phyloP scores from a whole-genome alignment of 2,888 invertebrate genomes.

The Incurvaria masculella region DNA sequence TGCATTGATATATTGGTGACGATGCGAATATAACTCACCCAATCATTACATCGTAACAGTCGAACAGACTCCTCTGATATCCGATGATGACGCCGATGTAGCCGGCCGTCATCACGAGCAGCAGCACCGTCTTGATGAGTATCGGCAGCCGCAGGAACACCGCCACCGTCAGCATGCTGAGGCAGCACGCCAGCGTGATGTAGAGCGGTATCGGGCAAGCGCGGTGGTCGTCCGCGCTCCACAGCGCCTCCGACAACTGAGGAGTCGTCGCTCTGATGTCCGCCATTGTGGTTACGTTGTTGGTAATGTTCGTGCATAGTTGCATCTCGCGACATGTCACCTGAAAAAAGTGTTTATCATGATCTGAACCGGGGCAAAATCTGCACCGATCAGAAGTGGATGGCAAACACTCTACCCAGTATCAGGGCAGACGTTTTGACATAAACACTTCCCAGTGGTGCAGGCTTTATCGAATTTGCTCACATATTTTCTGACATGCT shows the following conservation, averaged over 20 bases:
- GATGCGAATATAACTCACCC: too few species aligned
- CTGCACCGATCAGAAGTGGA: too few species aligned
- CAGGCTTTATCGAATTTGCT: too few species aligned
- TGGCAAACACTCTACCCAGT: too few species aligned
- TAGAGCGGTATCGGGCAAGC: slow-evolving; percentile 85
- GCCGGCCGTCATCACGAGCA: slow-evolving; percentile 74
- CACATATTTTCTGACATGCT: too few species aligned
- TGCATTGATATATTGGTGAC: too few species aligned
- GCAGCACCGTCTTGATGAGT: slow-evolving; percentile 72
- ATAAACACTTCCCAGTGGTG: too few species aligned
- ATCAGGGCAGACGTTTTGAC: too few species aligned
- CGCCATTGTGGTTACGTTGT: slow-evolving; percentile 49
- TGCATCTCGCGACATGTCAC: slow-evolving; percentile 44
- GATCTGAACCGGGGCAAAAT: slow-evolving; percentile 28
- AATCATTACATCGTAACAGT: slow-evolving; percentile 75
- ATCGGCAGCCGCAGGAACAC: slow-evolving; percentile 82
- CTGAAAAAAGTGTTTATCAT: slow-evolving; percentile 31
- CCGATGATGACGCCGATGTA: slow-evolving; percentile 78
- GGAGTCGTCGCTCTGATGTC: slow-evolving; percentile 40
- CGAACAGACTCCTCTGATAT: slow-evolving; percentile 76
- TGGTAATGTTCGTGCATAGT: slow-evolving; percentile 39
- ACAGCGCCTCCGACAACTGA: slow-evolving; percentile 31
- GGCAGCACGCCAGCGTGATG: slow-evolving; percentile 78
- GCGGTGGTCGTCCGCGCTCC: slow-evolving; percentile 62
- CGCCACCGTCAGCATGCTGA: slow-evolving; percentile 81